Evolutionary conservation across 2,888 invertebrate species (phyloP).

Genomic region (Entomobrya proxima): DNA sequence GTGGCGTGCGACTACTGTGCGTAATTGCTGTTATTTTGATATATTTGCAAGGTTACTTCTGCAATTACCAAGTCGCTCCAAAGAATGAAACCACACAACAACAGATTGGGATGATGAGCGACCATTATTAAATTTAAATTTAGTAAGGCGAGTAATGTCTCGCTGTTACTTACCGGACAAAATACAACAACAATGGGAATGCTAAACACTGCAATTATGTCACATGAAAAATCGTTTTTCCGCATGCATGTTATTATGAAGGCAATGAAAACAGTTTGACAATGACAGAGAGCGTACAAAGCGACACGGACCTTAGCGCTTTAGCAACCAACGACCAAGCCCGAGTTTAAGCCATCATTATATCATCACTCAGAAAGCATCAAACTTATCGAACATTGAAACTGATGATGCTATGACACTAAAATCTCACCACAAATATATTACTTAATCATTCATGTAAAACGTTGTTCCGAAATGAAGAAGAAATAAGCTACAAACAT

Average conservation of each 20-base stretch:
- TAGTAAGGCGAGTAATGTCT: neutral
- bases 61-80: conserved; percentile 32
- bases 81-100: conserved; percentile 31
- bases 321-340: too few relatives aligned
- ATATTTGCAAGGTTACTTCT: conserved; percentile 52
- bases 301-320: too few relatives aligned
- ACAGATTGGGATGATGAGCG: neutral
- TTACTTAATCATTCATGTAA: too few relatives aligned
- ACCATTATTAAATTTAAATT: neutral
- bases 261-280: conserved; percentile 11
- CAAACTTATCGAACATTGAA: too few relatives aligned
- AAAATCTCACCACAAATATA: too few relatives aligned
- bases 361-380: too few relatives aligned
- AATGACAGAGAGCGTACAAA: neutral
- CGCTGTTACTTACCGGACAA: neutral
- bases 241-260: conserved; percentile 21
- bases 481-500: too few relatives aligned
- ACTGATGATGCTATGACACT: too few relatives aligned
- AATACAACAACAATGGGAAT: conserved; percentile 9
- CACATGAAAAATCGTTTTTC: conserved; percentile 35
- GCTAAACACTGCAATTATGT: conserved; percentile 16
- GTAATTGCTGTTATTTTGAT: conserved; percentile 33
- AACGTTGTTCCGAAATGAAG: too few relatives aligned
- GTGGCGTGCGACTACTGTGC: neutral
- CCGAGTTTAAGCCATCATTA: too few relatives aligned